Base-by-base conservation (phyloP, 2,888 invertebrate genomes). In the Kryphioiulus occultus region DNA sequence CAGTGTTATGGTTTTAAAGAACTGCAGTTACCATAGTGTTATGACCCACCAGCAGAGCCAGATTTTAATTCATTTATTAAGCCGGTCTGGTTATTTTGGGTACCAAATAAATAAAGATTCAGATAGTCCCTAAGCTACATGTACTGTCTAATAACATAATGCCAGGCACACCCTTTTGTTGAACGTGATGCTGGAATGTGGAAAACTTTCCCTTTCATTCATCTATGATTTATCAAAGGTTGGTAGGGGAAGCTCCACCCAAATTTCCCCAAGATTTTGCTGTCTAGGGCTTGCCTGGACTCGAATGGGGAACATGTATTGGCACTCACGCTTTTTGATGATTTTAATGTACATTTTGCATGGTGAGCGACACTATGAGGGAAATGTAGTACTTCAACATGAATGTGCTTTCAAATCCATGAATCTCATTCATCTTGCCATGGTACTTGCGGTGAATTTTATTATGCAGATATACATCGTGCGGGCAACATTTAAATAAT, bases 211-310 rank as follows among this genome's bases (percentile, higher is more conserved):
- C 78, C 78, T 78, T 26, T 26, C 17, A 78, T 78, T 78, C 78
- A 78, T 78, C 30, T 78, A 78, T 78, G 78, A 78, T 78, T 78
- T 78, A 78, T 78, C 30, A 78, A 78, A 78, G 26, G 30, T 78
- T 78, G 30, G 78, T 30, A 15, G 78, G 78, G 44, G 7, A 26
- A 78, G 9, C 78, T 78, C 78, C 78, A 78, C 78, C 78, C 78
- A 4, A 78, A 78, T 12, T 78, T 30, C 26, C 10, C 78, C 78
- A 30, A 78, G 78, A 78, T 78, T 78, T 15, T 78, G 30, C 78
- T 78, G 30, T 78, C 78, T 78, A 12, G 78, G 30, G 78, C 3
- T 78, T 30, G 78, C 30, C 30, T 68, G 68, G 26, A 68, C 68
- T 26, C 2, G 1, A n/a, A 26, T 22, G 26, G 26, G 68, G 68